phyloP scores from a whole-genome alignment of 2,888 invertebrate species.

The Lasius platythorax region DNA sequence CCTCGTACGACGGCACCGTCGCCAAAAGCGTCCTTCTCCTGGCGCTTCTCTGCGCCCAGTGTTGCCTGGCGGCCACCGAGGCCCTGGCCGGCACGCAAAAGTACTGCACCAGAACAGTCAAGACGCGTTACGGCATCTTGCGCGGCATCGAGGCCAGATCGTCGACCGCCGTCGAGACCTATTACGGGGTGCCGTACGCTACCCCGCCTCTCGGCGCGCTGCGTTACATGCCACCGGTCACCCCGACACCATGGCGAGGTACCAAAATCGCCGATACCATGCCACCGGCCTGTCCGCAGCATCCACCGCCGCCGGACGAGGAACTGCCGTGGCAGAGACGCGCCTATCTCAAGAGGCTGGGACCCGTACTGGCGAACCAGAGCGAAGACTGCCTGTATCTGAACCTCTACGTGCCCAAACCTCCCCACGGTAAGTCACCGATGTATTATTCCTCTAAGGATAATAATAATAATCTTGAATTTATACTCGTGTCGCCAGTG shows the following conservation, averaged over 20 bases:
- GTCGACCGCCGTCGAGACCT: conserved; percentile 96
- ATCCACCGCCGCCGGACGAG: conserved; percentile 87
- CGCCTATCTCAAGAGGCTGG: conserved; percentile 93
- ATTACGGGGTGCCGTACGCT: conserved; percentile 97
- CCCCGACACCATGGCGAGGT: conserved; percentile 95
- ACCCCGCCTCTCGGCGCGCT: conserved; percentile 96
- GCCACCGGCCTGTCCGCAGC: conserved; percentile 96
- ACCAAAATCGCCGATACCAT: conserved; percentile 93
- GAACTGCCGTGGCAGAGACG: conserved; percentile 93
- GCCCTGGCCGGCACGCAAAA: conserved; percentile 89
- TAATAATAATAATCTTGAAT: neutral
- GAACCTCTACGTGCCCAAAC: conserved; percentile 97
- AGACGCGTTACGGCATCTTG: conserved; percentile 96
- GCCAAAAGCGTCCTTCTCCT: conserved; percentile 79
- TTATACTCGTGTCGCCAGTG: too few species aligned
- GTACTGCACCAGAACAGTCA: conserved; percentile 93
- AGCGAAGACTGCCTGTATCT: conserved; percentile 99
- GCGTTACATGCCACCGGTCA: conserved; percentile 98
- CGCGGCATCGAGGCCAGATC: conserved; percentile 94
- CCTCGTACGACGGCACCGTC: conserved; percentile 67
- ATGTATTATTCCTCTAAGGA: neutral
- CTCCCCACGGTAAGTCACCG: conserved; percentile 82
- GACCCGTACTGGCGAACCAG: conserved; percentile 95
- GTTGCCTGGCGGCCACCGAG: conserved; percentile 76
- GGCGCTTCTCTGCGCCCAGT: conserved; percentile 72